Base-by-base conservation (phyloP, 2,113 vertebrate genomes). In the Malaclemys terrapin region DNA sequence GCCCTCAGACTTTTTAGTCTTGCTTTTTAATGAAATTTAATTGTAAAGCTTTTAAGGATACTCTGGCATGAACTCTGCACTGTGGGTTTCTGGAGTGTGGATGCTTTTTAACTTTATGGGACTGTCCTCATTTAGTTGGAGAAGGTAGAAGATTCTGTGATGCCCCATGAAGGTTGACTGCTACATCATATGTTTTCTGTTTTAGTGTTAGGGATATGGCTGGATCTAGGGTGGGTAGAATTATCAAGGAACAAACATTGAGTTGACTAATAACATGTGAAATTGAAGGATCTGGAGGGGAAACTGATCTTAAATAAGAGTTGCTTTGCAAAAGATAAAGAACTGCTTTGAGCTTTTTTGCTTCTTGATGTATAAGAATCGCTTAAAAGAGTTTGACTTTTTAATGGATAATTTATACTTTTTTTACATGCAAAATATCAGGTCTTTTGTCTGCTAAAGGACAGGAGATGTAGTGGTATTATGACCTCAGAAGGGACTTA, bases 401-500 rank as follows among this genome's bases (percentile, higher is more conserved):
- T 47, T n/a, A 85, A 79, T 84, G 59, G 29, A 65, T 84, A 88
- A 45, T 11, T 54, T 27, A 3, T 4, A 22, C 80, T 93, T 89
- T 85, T 29, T 92, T 93, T 79, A 93, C 65, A 22, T 38, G 19
- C 10, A 79, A 94, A 88, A 96, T 96, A 91, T 81, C 17, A 49
- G 47, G 45, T 91, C 75, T 87, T 22, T n/a, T 69, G 22, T 85
- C 80, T 85, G 45, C 31, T 89, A 27, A 81, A 75, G 84, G 89
- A 95, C 79, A 95, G 65, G 69, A 54, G 84, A 89, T 89, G 88
- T 96, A 89, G 10, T 6, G 88, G 56, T 25, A 49, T 72, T 95
- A 80, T 90, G 62, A 95, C 89, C 84, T 56, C 75, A 95, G 96
- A 88, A 81, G 35, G 80, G 35, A 93, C 50, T 90, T 93, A 94